A percentile compares a stretch with the other conserved stretches of the same genome.
Conservation (phyloP, 2,113 vertebrate species). For the Pleuronectes platessa region DNA sequence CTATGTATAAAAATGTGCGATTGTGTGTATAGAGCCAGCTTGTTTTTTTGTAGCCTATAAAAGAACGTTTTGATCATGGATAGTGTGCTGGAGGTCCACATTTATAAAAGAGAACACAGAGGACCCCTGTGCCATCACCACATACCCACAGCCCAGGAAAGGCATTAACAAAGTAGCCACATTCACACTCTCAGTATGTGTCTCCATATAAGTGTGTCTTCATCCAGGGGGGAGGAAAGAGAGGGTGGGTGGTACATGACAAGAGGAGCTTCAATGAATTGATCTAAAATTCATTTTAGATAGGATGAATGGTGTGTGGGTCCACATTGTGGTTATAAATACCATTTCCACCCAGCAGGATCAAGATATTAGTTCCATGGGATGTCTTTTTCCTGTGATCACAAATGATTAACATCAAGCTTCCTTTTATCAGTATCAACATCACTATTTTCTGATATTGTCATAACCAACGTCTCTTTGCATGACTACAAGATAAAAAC, state of each 20-base stretch:
- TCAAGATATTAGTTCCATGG: not conserved
- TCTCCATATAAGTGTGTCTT: not conserved
- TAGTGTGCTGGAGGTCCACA: slow-evolving; percentile 8
- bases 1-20: slow-evolving; percentile 2
- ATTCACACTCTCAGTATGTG: not conserved
- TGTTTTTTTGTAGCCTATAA: slow-evolving; percentile 10
- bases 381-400: not conserved
- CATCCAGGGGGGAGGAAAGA: not conserved
- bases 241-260: not conserved
- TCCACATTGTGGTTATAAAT: not conserved
- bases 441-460: slow-evolving; percentile 3
- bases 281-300: not conserved
- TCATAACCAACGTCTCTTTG: not conserved
- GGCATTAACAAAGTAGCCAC: not conserved
- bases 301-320: not conserved
- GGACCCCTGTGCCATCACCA: not conserved
- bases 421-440: not conserved
- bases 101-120: not conserved
- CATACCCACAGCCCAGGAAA: not conserved
- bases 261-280: not conserved
- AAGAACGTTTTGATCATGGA: slow-evolving; percentile 60
- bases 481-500: not conserved
- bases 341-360: not conserved
- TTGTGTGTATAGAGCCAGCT: slow-evolving; percentile 1
- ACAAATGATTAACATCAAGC: not conserved